Evolutionary conservation across 2,113 vertebrate genomes (phyloP).

Genomic region (Ifrita kowaldi): DNA sequence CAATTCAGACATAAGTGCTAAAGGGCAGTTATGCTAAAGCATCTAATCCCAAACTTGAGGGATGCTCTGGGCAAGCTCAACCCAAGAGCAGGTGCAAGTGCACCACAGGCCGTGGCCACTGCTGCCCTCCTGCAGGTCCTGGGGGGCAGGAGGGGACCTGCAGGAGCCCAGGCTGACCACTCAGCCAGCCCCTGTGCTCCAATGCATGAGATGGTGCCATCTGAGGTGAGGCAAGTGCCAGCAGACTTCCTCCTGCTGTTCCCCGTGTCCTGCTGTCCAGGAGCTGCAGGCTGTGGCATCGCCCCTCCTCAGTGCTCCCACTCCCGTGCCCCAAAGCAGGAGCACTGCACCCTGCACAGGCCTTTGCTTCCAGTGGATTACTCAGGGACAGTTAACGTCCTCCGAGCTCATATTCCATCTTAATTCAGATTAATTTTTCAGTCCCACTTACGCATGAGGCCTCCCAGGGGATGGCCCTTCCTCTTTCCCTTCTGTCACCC

Average conservation of each 20-base stretch:
- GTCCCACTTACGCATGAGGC: background rate
- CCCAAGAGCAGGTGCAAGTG: background rate
- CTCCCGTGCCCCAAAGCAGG: background rate
- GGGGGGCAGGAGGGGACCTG: background rate
- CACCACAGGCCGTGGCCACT: background rate
- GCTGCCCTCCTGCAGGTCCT: background rate
- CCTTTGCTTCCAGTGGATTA: background rate
- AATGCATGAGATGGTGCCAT: accelerated
- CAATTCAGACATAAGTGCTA: background rate
- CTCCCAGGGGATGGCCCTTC: background rate
- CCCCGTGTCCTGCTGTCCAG: background rate
- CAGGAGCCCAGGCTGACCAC: background rate
- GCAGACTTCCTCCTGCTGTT: background rate
- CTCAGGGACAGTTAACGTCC: background rate
- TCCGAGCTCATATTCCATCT: accelerated
- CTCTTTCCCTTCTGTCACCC: background rate
- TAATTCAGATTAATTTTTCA: background rate
- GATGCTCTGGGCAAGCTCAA: background rate
- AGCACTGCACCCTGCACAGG: background rate
- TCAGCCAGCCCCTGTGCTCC: background rate
- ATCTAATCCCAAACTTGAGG: background rate
- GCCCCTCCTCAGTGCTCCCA: background rate
- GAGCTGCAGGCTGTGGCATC: background rate
- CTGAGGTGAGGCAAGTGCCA: background rate
- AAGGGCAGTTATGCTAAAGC: background rate